phyloP scores from a whole-genome alignment of 2,888 invertebrate genomes.

The Pseudeuparius sepicola region DNA sequence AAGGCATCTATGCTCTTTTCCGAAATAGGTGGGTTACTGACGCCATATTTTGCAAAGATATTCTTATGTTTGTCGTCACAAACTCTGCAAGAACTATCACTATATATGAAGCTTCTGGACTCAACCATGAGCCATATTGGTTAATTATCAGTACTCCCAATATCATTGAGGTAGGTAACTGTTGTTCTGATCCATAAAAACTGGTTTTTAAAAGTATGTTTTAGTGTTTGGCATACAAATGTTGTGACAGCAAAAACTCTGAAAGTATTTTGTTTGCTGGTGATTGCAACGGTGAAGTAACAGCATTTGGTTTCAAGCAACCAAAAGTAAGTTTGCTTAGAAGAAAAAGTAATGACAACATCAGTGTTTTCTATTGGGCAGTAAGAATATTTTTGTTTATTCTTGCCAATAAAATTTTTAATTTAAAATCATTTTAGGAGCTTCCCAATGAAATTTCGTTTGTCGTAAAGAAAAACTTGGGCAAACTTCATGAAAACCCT shows the following conservation, averaged over 20 bases:
- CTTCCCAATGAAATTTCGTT: slow-evolving; percentile 43
- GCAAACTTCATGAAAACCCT: slow-evolving; percentile 42
- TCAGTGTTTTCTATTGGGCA: slow-evolving; percentile 51
- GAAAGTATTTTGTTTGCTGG: slow-evolving; percentile 44
- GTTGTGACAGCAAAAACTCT: slow-evolving; percentile 28
- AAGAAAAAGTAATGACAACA: slow-evolving; percentile 43
- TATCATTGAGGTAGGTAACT: slow-evolving; percentile 42
- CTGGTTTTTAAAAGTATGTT: too few relatives aligned
- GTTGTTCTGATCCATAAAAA: too few relatives aligned
- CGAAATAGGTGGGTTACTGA: slow-evolving; percentile 52
- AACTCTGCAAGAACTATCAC: slow-evolving; percentile 51
- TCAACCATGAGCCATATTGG: slow-evolving; percentile 47
- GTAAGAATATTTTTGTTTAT: too few relatives aligned
- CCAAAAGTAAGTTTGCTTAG: slow-evolving; percentile 45
- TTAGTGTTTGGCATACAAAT: slow-evolving; percentile 44
- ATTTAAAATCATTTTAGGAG: too few relatives aligned
- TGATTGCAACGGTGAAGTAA: slow-evolving; percentile 46
- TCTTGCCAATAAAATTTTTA: too few relatives aligned
- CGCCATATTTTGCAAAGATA: slow-evolving; percentile 47
- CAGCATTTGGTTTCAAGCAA: slow-evolving; percentile 44
- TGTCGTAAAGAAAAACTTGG: slow-evolving; percentile 39
- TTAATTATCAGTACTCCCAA: slow-evolving; percentile 48
- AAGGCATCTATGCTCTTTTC: slow-evolving; percentile 19
- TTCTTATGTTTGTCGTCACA: slow-evolving; percentile 44
- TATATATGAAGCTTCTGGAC: slow-evolving; percentile 49